Evolutionary conservation across 2,888 invertebrate species (phyloP).

Genomic region (Dasypogon diadema): DNA sequence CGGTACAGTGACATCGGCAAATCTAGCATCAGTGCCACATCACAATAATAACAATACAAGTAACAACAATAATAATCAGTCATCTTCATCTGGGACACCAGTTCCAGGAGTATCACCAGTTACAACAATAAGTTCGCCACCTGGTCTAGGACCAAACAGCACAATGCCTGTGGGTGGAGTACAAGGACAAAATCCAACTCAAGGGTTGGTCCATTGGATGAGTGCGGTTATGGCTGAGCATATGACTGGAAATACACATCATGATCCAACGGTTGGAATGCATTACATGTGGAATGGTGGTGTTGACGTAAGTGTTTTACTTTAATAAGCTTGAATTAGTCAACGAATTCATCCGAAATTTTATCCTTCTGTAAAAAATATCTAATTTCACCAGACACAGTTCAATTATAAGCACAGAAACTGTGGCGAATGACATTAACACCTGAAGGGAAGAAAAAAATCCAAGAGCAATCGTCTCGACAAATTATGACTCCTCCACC

Average conservation of each 20-base stretch:
- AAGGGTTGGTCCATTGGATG: conserved; percentile 95
- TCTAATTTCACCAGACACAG: not conserved
- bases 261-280: conserved; percentile 70
- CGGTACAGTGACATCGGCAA: conserved; percentile 57
- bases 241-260: conserved; percentile 85
- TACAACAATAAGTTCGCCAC: conserved; percentile 57
- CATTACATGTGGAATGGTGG: conserved; percentile 70
- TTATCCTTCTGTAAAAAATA: too few relatives aligned
- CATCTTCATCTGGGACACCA: conserved; percentile 62
- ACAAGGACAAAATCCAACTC: conserved; percentile 76
- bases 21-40: conserved; percentile 55
- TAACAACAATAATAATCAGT: conserved; percentile 56
- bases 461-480: conserved; percentile 9
- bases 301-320: conserved; percentile 66
- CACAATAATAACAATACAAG: conserved; percentile 56
- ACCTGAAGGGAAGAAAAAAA: conserved; percentile 7
- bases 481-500: not conserved
- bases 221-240: conserved; percentile 94
- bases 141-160: conserved; percentile 56
- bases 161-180: conserved; percentile 68
- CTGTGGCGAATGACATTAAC: not conserved
- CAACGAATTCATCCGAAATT: too few relatives aligned
- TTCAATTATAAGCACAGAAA: not conserved
- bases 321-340: too few relatives aligned
- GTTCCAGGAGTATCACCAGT: conserved; percentile 61